Base-by-base conservation (phyloP, 1,140 invertebrate species). In the Meloidogyne floridensis region DNA sequence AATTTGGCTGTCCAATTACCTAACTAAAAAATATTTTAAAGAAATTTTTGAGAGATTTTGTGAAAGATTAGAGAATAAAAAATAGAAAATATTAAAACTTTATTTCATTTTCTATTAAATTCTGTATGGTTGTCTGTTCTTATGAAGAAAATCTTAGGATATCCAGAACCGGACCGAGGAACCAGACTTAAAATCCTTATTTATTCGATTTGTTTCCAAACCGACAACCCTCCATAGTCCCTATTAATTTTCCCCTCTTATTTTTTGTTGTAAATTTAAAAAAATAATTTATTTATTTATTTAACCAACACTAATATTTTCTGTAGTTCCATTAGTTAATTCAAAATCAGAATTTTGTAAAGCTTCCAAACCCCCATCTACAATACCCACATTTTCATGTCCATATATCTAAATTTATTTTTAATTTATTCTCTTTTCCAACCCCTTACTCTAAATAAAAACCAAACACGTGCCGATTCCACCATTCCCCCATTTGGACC, bases 1-100 rank as follows among this genome's bases (percentile, higher is more conserved):
- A 86, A 86, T 53, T 11, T 32, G 9, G 84, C 85, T 42, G 74
- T 82, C 84, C 84, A 84, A 47, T 85, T 86, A 51, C 84, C 84
- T 43, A 71, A 72, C 83, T 84, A 84, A 84, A 84, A 82, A 18
- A 15, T 13, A 18, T 51, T 47, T 47, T 32, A 6, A 51, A n/a
- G n/a, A 7, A n/a, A 65, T 32, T 32, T 32, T 32, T 1, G 32
- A 2, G 32, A 32, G 32, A 32, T 32, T 32, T 32, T 32, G 32
- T 32, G 32, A 32, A 32, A 32, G 32, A 32, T 32, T 32, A 32
- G 32, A 2, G 32, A 32, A 32, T 32, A 32, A 32, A 32, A 32
- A 32, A 32, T 32, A 32, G 2, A 1, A 32, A 32, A 32, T 32
- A 32, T 32, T 2, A 32, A 32, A 32, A 2, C 2, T 32, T 32